Percentiles rank a stretch among this genome's conserved stretches.
phyloP scores from a whole-genome alignment of 2,113 vertebrate species.

The Pardalotus punctatus region DNA sequence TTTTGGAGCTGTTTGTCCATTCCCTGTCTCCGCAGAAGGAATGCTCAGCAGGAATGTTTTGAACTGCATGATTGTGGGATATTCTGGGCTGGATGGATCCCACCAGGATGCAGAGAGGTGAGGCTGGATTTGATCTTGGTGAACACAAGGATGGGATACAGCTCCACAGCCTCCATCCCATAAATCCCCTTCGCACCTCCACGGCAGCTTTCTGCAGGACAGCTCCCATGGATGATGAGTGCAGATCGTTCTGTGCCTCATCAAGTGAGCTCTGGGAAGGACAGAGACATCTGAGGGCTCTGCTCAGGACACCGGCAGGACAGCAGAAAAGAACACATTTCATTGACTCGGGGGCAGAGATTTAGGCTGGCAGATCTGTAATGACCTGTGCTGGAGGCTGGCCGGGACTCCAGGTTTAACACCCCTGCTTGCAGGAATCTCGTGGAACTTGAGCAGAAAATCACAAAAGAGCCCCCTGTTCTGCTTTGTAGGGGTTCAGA shows the following conservation, averaged over 20 bases:
- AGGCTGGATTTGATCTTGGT: neutral
- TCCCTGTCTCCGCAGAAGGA: neutral
- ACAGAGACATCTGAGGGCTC: neutral
- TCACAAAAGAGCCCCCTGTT: neutral
- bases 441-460: neutral
- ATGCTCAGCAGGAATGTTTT: neutral
- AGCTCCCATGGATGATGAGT: neutral
- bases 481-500: neutral
- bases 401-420: neutral
- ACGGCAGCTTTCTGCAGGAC: neutral
- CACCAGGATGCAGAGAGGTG: neutral
- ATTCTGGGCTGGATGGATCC: neutral
- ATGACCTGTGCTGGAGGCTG: neutral
- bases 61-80: neutral
- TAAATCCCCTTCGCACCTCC: neutral
- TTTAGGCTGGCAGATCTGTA: neutral
- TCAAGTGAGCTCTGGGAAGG: neutral
- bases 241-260: neutral
- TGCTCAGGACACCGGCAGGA: neutral
- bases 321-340: neutral
- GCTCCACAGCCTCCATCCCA: neutral
- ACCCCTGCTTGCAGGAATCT: neutral
- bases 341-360: neutral
- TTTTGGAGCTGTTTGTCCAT: neutral
- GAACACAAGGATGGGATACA: neutral